Base-by-base conservation (phyloP, 2,113 vertebrate genomes). In the Columbina picui region DNA sequence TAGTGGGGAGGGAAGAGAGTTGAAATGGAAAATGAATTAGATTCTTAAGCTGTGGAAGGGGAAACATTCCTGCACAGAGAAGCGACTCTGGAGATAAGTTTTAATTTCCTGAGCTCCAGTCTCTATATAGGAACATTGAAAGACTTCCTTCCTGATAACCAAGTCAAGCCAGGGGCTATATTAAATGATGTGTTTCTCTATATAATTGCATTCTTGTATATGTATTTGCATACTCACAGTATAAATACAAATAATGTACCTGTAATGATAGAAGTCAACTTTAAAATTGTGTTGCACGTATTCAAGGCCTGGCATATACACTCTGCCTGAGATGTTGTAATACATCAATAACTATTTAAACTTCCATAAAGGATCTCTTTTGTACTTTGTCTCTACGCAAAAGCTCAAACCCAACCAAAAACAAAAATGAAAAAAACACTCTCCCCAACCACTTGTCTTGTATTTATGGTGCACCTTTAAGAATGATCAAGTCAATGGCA, bases 31-130 rank as follows among this genome's bases (percentile, higher is more conserved):
- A 97, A 95, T 3, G 74, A 94, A 83, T 97, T 50, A 70, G 67
- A 94, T 96, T 94, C 76, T 64, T 86, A 77, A 41, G 60, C 88
- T 67, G 74, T 94, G 87, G 92, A 92, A 91, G 86, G 74, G 81
- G 77, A 84, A 96, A 89, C 93, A 97, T 94, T 95, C 95, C 91
- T 97, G 82, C 47, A 39, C 78, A 93, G 74, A 95, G 91, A 96
- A 97, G 76, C 78, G 6, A 94, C 93, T 97, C 90, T 91, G 34
- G 86, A 94, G 89, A 96, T 93, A 61, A 94, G 47, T 96, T 97
- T 97, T 97, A 92, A 96, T 97, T 97, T 97, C 82, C 77, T 97
- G 96, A 95, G 89, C 90, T 95, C 41, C 76, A 57, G 64, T 93
- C 57, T 85, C 74, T 43, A 14, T 93, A 87, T 79, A 87, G 87